Base-by-base conservation (phyloP, 2,888 invertebrate genomes). In the Brachynemurus nebulosus region DNA sequence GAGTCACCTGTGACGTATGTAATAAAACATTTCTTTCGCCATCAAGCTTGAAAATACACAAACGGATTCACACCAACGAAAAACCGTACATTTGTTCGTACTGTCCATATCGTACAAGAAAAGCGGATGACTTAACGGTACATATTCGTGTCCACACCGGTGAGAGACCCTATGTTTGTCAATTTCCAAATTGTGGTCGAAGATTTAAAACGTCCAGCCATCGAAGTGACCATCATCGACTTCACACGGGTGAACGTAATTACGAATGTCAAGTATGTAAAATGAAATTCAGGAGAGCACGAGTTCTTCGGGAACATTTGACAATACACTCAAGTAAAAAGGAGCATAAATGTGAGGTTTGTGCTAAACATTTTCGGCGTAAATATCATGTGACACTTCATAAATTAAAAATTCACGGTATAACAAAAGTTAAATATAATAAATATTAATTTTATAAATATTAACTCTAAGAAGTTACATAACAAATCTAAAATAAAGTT, bases 161-260 rank as follows among this genome's bases (percentile, higher is more conserved):
- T 39, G 56, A 51, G 36, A 48, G 52, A 39, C 54, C 52, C 6
- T 54, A 54, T 39, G 52, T 51, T 47, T 56, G 56, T 39, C 50
- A 50, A 6, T 53, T 54, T 46, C 48, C 50, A 8, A 52, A 52
- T 40, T 56, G 56, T 42, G 50, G 48, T 18, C 46, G 49, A 40
- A 47, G 47, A 25, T 56, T 55, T 47, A 53, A 52, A 40, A 53
- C 52, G 11, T 51, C 52, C 7, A 53, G 51, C 43, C 52, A 54
- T 42, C 48, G 54, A 33, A 54, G 53, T 38, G 51, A 51, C 18
- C 67, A 67, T 46, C 52, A 66, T 27, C 52, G 66, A 39, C 64
- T 64, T 3, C 67, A 67, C 49, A 66, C 66, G 7, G 66, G 65
- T 4, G 65, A 66, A 53, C 52, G 65, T 14, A 64, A 64, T 8